Conservation (phyloP, 2,113 vertebrate genomes). For the Sclerurus mexicanus region DNA sequence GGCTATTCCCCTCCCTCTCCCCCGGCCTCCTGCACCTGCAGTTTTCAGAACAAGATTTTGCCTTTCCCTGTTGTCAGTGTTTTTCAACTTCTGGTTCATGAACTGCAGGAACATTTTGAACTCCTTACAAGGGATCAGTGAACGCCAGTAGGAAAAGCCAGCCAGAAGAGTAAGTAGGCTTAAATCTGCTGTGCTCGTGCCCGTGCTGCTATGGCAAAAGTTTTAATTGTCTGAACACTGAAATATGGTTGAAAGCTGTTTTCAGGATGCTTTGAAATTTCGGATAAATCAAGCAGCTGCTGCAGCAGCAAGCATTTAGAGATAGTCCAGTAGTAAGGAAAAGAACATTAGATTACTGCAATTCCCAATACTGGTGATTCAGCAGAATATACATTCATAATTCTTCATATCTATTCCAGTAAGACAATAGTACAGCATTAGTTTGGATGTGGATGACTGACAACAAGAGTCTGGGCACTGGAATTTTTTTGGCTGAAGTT, state of each 20-base stretch:
- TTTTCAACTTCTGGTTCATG: background rate
- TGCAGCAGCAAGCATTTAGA: background rate
- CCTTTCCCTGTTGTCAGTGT: background rate
- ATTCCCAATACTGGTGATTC: background rate
- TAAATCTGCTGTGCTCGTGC: background rate
- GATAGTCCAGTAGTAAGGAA: background rate
- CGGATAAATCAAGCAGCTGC: background rate
- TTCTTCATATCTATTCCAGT: background rate
- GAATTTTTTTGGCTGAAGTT: background rate
- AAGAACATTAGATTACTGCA: background rate
- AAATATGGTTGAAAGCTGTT: background rate
- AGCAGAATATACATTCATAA: background rate
- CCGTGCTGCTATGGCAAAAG: background rate
- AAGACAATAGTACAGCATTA: background rate
- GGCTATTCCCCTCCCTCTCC: background rate
- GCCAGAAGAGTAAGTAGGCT: background rate
- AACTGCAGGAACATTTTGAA: background rate
- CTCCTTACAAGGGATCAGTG: background rate
- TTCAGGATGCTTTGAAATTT: background rate
- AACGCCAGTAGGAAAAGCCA: background rate
- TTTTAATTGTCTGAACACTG: background rate
- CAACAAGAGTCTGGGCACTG: background rate
- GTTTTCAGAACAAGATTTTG: background rate
- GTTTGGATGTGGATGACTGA: background rate
- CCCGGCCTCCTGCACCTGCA: rapidly evolving